Evolutionary conservation across 1,140 invertebrate species (phyloP).

Genomic region (Dendrolimus punctatus): DNA sequence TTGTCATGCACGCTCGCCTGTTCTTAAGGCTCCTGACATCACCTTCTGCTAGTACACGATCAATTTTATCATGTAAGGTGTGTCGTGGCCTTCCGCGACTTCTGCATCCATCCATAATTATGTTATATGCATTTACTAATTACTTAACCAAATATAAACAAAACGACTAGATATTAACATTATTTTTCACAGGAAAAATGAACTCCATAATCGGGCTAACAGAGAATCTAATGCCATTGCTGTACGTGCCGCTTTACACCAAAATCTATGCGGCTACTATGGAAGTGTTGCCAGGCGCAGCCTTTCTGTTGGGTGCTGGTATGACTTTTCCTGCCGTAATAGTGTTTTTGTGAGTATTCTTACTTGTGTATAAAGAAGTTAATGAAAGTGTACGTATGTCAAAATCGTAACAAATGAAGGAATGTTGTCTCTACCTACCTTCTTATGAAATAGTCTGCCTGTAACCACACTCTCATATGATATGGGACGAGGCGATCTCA

Average conservation of each 20-base stretch:
- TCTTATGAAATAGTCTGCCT: too few relatives aligned
- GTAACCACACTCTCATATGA: too few relatives aligned
- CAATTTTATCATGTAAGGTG: too few relatives aligned
- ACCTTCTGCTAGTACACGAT: too few relatives aligned
- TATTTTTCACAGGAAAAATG: conserved; percentile 1
- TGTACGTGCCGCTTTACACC: background rate
- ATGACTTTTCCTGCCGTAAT: background rate
- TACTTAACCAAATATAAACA: background rate
- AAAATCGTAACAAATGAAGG: too few relatives aligned
- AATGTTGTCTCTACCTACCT: too few relatives aligned
- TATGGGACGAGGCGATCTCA: too few relatives aligned
- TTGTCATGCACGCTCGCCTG: too few relatives aligned
- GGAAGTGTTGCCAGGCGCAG: background rate
- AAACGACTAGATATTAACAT: background rate
- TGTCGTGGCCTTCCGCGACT: too few relatives aligned
- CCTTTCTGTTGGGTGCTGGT: background rate
- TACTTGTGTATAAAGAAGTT: background rate
- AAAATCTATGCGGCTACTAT: background rate
- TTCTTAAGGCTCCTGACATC: too few relatives aligned
- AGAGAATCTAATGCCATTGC: background rate
- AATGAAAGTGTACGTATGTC: background rate
- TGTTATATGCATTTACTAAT: background rate
- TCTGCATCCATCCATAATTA: too few relatives aligned
- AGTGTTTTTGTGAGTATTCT: background rate
- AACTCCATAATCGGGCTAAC: background rate